phyloP scores from a whole-genome alignment of 1,140 invertebrate species.

The Venustaconcha ellipsiformis region DNA sequence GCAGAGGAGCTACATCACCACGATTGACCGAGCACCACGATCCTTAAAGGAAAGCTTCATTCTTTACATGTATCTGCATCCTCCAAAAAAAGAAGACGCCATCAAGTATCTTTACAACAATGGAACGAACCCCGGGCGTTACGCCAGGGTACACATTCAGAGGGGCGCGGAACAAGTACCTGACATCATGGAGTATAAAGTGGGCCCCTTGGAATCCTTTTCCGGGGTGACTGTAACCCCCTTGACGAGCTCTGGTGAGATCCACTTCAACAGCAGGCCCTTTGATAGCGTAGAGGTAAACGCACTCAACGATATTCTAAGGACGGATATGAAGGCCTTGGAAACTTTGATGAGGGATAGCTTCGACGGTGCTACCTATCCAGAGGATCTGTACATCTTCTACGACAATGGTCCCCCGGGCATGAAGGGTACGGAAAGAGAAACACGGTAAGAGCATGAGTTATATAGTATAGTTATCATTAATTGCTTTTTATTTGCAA shows the following conservation, averaged over 20 bases:
- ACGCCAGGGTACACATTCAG: slow-evolving; percentile 12
- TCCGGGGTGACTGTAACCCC: not conserved
- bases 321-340: slow-evolving; percentile 3
- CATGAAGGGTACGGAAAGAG: slow-evolving; percentile 7
- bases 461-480: no score
- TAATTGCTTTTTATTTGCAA: no score
- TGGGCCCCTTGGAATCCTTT: slow-evolving; percentile 12
- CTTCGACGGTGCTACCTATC: slow-evolving; percentile 22
- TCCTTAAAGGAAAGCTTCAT: slow-evolving; percentile 22
- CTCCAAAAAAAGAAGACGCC: slow-evolving; percentile 14
- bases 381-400: not conserved
- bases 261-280: slow-evolving; percentile 15
- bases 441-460: slow-evolving; percentile 1
- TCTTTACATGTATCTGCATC: slow-evolving; percentile 11
- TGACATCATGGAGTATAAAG: slow-evolving; percentile 25
- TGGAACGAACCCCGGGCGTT: slow-evolving; percentile 12
- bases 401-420: slow-evolving; percentile 25
- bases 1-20: slow-evolving; percentile 2
- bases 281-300: slow-evolving; percentile 20
- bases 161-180: slow-evolving; percentile 11
- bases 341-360: slow-evolving; percentile 17
- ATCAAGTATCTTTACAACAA: slow-evolving; percentile 3
- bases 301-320: slow-evolving; percentile 8
- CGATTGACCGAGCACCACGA: not conserved
- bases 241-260: slow-evolving; percentile 6